Evolutionary conservation across 2,113 vertebrate species (phyloP).

Genomic region (Hippoglossus stenolepis): DNA sequence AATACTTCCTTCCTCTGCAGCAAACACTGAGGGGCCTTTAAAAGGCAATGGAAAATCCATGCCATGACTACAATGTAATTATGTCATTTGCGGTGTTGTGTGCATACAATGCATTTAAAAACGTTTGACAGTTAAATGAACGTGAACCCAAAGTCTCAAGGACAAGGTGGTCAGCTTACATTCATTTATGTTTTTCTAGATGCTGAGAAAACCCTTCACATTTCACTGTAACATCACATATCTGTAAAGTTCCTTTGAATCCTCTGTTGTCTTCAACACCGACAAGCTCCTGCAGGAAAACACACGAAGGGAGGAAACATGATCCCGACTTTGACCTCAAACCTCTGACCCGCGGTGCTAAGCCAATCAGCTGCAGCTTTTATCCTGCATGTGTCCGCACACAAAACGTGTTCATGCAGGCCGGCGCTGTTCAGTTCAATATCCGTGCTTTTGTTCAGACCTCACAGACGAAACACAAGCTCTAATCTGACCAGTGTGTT

Average conservation of each 20-base stretch:
- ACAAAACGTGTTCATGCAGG: not conserved
- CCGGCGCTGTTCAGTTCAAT: slow-evolving; percentile 11
- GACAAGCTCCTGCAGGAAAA: not conserved
- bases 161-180: no score
- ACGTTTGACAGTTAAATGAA: no score
- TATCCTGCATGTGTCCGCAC: not conserved
- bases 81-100: slow-evolving; percentile 12
- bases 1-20: slow-evolving; percentile 58
- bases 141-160: no score
- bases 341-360: slow-evolving; percentile 31
- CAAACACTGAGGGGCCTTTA: slow-evolving; percentile 28
- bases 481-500: slow-evolving; percentile 37
- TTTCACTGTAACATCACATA: no score
- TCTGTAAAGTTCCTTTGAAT: no score
- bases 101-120: no score
- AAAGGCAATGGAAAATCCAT: slow-evolving; percentile 35
- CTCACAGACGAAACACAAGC: not conserved
- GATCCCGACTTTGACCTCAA: not conserved
- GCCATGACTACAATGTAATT: slow-evolving; percentile 5
- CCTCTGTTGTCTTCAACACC: no score
- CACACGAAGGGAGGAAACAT: not conserved
- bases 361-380: slow-evolving; percentile 19
- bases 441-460: slow-evolving; percentile 10
- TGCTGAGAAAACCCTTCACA: no score
- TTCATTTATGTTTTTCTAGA: no score